Conservation (phyloP, 2,797 vertebrate genomes). For the Oreortyx pictus region DNA sequence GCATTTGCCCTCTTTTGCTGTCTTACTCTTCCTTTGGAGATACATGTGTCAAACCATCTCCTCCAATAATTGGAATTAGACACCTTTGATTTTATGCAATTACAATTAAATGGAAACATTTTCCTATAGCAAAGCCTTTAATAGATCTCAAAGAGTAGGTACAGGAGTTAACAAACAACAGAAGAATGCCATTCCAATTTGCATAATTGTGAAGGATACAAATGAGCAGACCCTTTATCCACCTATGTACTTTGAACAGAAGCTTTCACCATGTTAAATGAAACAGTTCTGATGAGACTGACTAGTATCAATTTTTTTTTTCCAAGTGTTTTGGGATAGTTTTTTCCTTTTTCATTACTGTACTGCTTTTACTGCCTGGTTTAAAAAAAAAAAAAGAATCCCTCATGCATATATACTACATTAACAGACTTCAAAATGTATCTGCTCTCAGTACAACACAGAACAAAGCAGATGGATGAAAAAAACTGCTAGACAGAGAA, state of each 20-base stretch:
- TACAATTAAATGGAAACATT: background rate
- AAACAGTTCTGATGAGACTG: background rate
- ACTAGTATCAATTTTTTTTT: background rate
- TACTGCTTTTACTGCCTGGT: background rate
- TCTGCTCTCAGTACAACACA: background rate
- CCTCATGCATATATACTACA: background rate
- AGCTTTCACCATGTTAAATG: background rate
- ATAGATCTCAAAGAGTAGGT: background rate
- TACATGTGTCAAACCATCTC: too few relatives aligned
- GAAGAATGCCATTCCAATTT: background rate
- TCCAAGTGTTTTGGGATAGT: background rate
- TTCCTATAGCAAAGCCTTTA: background rate
- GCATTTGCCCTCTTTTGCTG: too few relatives aligned
- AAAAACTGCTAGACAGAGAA: background rate
- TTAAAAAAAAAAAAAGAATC: background rate
- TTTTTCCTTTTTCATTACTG: background rate
- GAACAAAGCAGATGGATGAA: background rate
- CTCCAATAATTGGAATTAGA: too few relatives aligned
- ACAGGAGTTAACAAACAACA: background rate
- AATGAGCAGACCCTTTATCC: accelerated
- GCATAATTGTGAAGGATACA: background rate
- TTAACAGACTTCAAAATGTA: background rate
- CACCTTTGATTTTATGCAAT: background rate
- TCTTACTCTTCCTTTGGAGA: too few relatives aligned
- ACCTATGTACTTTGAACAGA: background rate